These are phyloP conservation scores for Melipona bicolor DNA, from an alignment of 2,888 invertebrate genomes.

Conservation along the genomic window DNA sequence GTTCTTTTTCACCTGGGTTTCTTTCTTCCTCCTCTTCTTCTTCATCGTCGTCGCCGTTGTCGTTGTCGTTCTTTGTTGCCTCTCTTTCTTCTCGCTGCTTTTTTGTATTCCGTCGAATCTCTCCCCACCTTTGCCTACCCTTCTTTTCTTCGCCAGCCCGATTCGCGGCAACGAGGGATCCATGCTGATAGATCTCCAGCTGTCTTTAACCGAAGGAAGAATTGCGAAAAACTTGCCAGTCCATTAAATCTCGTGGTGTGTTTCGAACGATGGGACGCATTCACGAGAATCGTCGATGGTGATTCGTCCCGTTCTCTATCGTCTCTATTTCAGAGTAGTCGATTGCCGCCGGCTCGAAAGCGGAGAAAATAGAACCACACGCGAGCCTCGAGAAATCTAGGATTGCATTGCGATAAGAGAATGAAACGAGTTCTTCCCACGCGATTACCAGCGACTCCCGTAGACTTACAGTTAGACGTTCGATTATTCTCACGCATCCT, in stretches of 20 bases:
- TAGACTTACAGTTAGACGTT: constrained; percentile 16
- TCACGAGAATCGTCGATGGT: background rate
- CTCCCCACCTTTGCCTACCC: constrained; percentile 1
- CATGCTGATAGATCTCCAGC: constrained; percentile 66
- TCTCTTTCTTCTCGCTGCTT: background rate
- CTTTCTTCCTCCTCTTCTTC: constrained; percentile 73
- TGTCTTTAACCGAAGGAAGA: constrained; percentile 49
- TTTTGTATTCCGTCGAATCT: no score
- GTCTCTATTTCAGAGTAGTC: background rate
- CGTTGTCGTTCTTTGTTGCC: constrained; percentile 13
- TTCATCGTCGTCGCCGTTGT: constrained; percentile 61
- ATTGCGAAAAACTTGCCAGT: constrained; percentile 51
- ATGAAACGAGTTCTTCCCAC: constrained; percentile 64
- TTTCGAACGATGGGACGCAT: background rate
- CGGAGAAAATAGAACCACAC: constrained; percentile 25
- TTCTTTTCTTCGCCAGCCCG: constrained; percentile 43
- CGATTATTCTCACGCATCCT: constrained; percentile 45
- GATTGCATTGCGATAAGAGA: constrained; percentile 40
- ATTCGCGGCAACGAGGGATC: constrained; percentile 52
- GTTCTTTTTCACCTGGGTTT: constrained; percentile 65
- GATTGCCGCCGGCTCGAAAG: background rate
- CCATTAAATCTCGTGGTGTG: constrained; percentile 27
- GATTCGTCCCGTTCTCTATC: no score
- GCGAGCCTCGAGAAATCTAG: constrained; percentile 20
- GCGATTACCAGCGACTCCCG: constrained; percentile 26